Evolutionary conservation across 2,888 invertebrate genomes (phyloP), one percentile per base, ranked within the genome.

Genomic region (Sarcophaga caerulescens): DNA sequence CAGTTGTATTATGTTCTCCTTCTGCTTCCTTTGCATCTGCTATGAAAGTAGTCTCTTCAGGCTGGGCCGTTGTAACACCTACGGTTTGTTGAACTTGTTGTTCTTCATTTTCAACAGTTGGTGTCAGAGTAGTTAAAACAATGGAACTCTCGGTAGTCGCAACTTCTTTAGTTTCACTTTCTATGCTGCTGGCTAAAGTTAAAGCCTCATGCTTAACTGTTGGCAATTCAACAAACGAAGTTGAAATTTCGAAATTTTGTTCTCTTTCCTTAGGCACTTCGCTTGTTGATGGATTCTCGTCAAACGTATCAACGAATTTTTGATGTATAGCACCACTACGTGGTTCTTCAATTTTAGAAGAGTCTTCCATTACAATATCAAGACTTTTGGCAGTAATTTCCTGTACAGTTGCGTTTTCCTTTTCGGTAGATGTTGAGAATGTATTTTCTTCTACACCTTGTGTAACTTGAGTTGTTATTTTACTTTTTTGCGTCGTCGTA

Each of bases 311-410:
- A 12, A 60, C 1, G 8, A 73, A 77, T 4, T 57, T n/a, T 68
- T 68, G 35, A 25, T 21, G 71, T 5, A 62, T 78, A 14, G 44
- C 62, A 47, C 60, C 77, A 62, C 19, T 66, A 19, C 19, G 63
- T 5, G n/a, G n/a, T 35, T 81, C 23, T 10, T 75, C 52, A 0
- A 4, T 19, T 19, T 35, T 59, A 35, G 2, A 52, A 3, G 19
- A 6, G 6, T 75, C 75, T 21, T 65, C 57, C 0, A 19, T 12
- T 10, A 3, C 4, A 21, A 3, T 12, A 19, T 59, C 45, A n/a
- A 4, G 17, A 5, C 6, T 77, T 17, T 35, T 0, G 12, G 8
- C 2, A 65, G n/a, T 73, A 35, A 11, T 44, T 23, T 66, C 62
- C 14, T 52, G 10, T 0, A 35, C 71, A 4, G 35, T 2, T 44